A percentile compares a stretch with the other conserved stretches of the same genome.
phyloP scores from a whole-genome alignment of 2,113 vertebrate species.

The Trichomycterus rosablanca region DNA sequence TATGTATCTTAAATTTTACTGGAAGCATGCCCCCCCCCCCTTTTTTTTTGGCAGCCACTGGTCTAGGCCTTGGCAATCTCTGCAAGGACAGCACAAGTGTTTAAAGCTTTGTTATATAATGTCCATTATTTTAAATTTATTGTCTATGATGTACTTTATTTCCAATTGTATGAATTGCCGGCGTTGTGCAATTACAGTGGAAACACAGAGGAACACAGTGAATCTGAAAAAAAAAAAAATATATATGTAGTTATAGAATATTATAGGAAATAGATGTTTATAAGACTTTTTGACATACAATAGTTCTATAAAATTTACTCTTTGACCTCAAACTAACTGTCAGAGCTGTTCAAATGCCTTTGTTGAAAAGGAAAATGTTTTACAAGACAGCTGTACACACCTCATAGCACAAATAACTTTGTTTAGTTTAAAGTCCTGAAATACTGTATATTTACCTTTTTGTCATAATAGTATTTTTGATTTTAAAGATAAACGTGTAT shows the following conservation, averaged over 20 bases:
- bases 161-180: slow-evolving; percentile 2
- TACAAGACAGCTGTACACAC: not conserved
- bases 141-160: not conserved
- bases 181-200: slow-evolving; percentile 22
- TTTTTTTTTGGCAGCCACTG: too few species aligned
- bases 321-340: not conserved
- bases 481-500: slow-evolving; percentile 25
- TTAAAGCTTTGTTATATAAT: slow-evolving; percentile 11
- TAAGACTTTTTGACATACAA: not conserved
- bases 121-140: not conserved
- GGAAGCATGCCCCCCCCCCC: too few species aligned
- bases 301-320: slow-evolving; percentile 2
- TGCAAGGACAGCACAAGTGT: slow-evolving; percentile 14
- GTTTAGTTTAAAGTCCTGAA: slow-evolving; percentile 7
- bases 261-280: slow-evolving; percentile 3
- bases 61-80: not conserved
- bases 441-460: not conserved
- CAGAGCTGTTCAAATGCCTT: slow-evolving; percentile 18
- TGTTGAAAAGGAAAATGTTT: not conserved
- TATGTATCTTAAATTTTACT: too few species aligned
- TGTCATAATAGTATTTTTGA: not conserved
- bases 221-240: not conserved
- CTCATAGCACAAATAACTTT: slow-evolving; percentile 28
- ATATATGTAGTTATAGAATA: not conserved
- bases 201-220: not conserved